Conservation (phyloP, 2,113 vertebrate species). For the Phyllopteryx taeniolatus region DNA sequence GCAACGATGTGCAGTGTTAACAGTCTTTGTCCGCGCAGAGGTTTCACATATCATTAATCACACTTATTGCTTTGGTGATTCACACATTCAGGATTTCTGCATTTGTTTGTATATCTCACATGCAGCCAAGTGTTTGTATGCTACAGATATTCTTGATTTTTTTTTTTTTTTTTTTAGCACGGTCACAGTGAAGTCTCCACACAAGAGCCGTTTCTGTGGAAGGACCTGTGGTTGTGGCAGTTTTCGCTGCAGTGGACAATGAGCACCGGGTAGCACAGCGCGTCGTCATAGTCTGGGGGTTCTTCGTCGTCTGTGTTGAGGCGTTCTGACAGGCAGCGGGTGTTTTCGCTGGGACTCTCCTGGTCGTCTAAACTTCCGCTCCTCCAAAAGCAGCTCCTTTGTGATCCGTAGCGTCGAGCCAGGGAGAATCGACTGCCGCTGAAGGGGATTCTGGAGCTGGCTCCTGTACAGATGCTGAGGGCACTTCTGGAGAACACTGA, state of each 20-base stretch:
- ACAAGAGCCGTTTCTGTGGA: conserved; percentile 90
- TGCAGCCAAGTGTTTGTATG: conserved; percentile 35
- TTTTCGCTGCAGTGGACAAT: conserved; percentile 94
- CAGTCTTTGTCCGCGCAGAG: conserved; percentile 49
- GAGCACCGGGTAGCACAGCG: conserved; percentile 90
- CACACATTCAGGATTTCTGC: conserved; percentile 47
- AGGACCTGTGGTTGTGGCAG: conserved; percentile 89
- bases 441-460: conserved; percentile 85
- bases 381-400: conserved; percentile 88
- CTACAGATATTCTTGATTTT: conserved; percentile 36
- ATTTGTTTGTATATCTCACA: conserved; percentile 22
- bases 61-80: conserved; percentile 66
- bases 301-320: conserved; percentile 79
- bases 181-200: conserved; percentile 94
- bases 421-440: conserved; percentile 88
- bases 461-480: conserved; percentile 86
- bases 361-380: conserved; percentile 84
- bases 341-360: conserved; percentile 88
- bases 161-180: background rate
- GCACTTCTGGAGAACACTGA: conserved; percentile 96
- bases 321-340: conserved; percentile 84
- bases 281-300: conserved; percentile 91
- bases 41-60: conserved; percentile 1
- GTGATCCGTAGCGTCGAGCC: conserved; percentile 85
- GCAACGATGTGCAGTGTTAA: conserved; percentile 41